Conservation (phyloP, 2,113 vertebrate genomes). For the Catharus fuscescens region DNA sequence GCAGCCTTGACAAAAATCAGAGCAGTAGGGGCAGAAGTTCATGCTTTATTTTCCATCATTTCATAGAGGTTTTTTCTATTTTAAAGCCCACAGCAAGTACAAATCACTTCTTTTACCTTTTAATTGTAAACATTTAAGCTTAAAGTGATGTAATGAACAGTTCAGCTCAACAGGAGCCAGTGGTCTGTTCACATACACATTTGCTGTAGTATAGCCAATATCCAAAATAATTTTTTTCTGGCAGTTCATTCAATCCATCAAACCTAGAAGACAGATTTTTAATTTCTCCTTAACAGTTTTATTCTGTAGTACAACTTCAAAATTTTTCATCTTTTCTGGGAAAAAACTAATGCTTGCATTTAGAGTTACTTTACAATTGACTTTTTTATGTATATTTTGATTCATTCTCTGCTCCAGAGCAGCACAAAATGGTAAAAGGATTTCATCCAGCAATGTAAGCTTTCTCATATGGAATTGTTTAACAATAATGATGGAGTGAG, state of each 20-base stretch:
- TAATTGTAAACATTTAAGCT: constrained; percentile 62
- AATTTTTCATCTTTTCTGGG: not conserved
- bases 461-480: constrained; percentile 62
- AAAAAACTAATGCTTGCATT: not conserved
- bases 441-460: constrained; percentile 43
- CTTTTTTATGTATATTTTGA: constrained; percentile 44
- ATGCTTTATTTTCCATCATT: constrained; percentile 24
- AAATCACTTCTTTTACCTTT: constrained; percentile 69
- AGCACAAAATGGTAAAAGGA: constrained; percentile 23
- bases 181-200: constrained; percentile 29
- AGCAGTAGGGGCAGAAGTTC: not conserved
- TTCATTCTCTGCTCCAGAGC: constrained; percentile 29
- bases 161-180: constrained; percentile 61
- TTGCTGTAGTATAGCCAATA: constrained; percentile 43
- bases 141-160: constrained; percentile 66
- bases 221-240: constrained; percentile 51
- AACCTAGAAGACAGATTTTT: not conserved
- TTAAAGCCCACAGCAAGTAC: constrained; percentile 10
- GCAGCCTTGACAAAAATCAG: not conserved
- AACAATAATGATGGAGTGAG: constrained; percentile 30
- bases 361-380: not conserved
- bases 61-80: not conserved
- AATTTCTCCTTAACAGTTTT: not conserved
- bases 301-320: not conserved
- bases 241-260: not conserved